Evolutionary conservation across 2,113 vertebrate species (phyloP).

Genomic region (Notarius quadriscutis): DNA sequence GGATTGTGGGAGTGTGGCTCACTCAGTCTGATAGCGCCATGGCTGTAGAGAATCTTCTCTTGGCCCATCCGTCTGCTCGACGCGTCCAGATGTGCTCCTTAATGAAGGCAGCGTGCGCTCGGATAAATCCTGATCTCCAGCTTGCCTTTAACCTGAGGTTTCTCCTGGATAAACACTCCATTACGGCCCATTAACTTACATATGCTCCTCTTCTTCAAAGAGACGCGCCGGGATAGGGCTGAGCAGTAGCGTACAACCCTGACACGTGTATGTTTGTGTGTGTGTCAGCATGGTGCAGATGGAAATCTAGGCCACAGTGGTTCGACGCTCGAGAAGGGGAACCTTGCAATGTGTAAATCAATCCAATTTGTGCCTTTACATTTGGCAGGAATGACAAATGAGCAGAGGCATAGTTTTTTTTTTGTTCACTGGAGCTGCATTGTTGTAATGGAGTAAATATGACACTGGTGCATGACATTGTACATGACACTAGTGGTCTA

Average conservation of each 20-base stretch:
- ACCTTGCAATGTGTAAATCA: conserved; percentile 35
- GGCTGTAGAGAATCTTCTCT: conserved; percentile 39
- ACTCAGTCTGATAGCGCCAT: conserved; percentile 18
- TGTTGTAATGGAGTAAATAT: background rate
- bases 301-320: conserved; percentile 26
- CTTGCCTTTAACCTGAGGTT: conserved; percentile 58
- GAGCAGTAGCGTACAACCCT: conserved; percentile 31
- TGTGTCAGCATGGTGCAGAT: background rate
- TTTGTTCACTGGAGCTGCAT: background rate
- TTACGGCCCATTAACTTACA: conserved; percentile 56
- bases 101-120: conserved; percentile 54
- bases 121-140: conserved; percentile 51
- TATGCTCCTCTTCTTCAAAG: conserved; percentile 45
- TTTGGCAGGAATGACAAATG: conserved; percentile 6
- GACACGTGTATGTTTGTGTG: conserved; percentile 22
- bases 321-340: conserved; percentile 15
- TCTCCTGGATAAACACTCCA: conserved; percentile 57
- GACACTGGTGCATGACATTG: background rate
- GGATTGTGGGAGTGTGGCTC: background rate
- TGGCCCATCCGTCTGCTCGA: conserved; percentile 42
- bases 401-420: background rate
- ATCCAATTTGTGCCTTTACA: conserved; percentile 32
- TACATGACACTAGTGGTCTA: background rate
- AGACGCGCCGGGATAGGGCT: conserved; percentile 7
- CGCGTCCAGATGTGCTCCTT: conserved; percentile 56